Conservation (phyloP, 1,140 invertebrate species). For the Diachasmimorpha longicaudata region DNA sequence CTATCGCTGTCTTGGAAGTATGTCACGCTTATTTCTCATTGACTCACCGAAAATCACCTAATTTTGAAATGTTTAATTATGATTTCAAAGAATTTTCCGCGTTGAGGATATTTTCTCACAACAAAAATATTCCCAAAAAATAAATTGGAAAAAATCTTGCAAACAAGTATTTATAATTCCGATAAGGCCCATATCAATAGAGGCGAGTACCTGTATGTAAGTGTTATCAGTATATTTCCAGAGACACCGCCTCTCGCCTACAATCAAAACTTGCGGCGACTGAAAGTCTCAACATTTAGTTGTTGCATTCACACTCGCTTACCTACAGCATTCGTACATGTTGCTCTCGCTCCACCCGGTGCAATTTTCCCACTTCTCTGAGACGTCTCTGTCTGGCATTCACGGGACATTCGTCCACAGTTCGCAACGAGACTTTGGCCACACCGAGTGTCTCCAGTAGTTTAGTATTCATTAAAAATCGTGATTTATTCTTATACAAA, state of each 20-base stretch:
- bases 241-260: conserved; percentile 17
- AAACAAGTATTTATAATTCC: background rate
- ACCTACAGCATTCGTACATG: conserved; percentile 26
- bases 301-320: conserved; percentile 30
- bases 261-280: conserved; percentile 26
- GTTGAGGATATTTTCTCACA: no score
- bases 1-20: no score
- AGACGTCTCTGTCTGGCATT: conserved; percentile 35
- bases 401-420: conserved; percentile 28
- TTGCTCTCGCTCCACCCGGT: conserved; percentile 8
- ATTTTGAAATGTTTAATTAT: no score
- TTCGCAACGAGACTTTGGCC: conserved; percentile 30
- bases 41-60: no score
- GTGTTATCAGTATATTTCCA: conserved; percentile 42
- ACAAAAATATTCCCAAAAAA: no score
- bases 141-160: conserved; percentile 21
- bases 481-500: no score
- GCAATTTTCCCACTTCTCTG: conserved; percentile 25
- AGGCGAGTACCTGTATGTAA: conserved; percentile 41
- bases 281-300: conserved; percentile 9
- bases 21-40: no score
- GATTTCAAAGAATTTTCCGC: no score
- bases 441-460: conserved; percentile 28
- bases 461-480: background rate
- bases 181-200: background rate